Percentiles rank a stretch among this genome's conserved stretches.
Evolutionary conservation across 2,888 invertebrate species (phyloP).

Genomic region (Rhagophthalmus giganteus): DNA sequence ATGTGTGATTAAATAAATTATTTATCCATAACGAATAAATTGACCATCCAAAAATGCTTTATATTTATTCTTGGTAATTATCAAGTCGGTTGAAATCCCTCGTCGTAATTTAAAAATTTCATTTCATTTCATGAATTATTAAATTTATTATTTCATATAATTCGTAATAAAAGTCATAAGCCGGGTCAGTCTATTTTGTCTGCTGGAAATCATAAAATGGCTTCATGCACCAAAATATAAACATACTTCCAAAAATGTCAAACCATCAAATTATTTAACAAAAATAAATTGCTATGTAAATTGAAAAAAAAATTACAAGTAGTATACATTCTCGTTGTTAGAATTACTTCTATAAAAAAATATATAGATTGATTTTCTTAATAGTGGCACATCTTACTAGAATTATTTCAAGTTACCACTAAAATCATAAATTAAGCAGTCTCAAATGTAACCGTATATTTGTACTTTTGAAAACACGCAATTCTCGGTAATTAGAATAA

Average conservation of each 20-base stretch:
- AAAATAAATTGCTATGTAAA: slow-evolving; percentile 6
- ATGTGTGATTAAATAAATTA: slow-evolving; percentile 14
- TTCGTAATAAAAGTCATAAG: slow-evolving; percentile 47
- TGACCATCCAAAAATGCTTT: slow-evolving; percentile 5
- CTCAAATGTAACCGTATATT: too few relatives aligned
- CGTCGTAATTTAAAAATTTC: slow-evolving; percentile 20
- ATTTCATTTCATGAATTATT: slow-evolving; percentile 19
- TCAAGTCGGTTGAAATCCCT: slow-evolving; percentile 22
- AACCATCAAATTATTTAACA: not conserved
- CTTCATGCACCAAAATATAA: slow-evolving; percentile 38
- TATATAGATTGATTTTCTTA: too few relatives aligned
- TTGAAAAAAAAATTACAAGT: slow-evolving; percentile 16
- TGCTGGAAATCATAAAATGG: slow-evolving; percentile 42
- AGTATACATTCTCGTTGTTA: too few relatives aligned
- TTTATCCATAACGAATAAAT: slow-evolving; percentile 8
- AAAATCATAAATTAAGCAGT: too few relatives aligned
- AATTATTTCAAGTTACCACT: too few relatives aligned
- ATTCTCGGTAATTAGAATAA: too few relatives aligned
- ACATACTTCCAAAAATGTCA: not conserved
- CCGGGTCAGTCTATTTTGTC: slow-evolving; percentile 53
- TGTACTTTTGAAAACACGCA: too few relatives aligned
- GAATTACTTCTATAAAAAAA: too few relatives aligned
- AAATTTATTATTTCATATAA: slow-evolving; percentile 29
- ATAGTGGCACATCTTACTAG: too few relatives aligned
- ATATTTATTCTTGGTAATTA: slow-evolving; percentile 10